A percentile compares a stretch with the other conserved stretches of the same genome.
Conservation (phyloP, 2,888 invertebrate species). For the Ferrisia virgata region DNA sequence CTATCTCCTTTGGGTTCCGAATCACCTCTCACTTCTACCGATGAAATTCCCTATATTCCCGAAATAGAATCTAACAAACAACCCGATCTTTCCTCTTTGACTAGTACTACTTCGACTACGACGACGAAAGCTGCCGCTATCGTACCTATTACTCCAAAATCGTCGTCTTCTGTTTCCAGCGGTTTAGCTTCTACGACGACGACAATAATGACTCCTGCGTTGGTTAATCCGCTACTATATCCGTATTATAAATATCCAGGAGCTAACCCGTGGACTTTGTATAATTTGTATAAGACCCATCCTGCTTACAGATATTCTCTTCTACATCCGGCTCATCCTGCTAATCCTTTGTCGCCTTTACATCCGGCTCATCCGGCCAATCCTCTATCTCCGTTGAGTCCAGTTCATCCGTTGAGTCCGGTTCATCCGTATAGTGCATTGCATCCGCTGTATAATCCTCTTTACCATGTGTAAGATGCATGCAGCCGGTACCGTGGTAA, state of each 20-base stretch:
- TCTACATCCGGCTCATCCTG: constrained; percentile 31
- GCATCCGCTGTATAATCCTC: constrained; percentile 38
- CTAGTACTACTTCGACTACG: background rate
- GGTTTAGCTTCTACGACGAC: no score
- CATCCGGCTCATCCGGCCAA: background rate
- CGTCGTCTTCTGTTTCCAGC: background rate
- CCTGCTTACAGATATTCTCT: constrained; percentile 34
- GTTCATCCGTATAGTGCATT: constrained; percentile 11
- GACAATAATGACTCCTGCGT: background rate
- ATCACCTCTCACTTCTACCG: background rate
- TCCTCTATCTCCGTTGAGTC: background rate
- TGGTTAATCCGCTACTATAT: constrained; percentile 5
- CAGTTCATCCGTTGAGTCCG: background rate
- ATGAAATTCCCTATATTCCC: background rate
- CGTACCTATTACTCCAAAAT: background rate
- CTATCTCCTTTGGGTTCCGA: background rate
- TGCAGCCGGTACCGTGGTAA: no score
- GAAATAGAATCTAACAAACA: background rate
- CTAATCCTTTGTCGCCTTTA: constrained; percentile 21
- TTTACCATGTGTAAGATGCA: constrained; percentile 28
- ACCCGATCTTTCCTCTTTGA: background rate
- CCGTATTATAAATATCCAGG: constrained; percentile 29
- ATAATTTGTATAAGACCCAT: constrained; percentile 35
- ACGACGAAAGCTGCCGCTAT: background rate
- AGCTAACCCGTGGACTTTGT: constrained; percentile 34